phyloP scores from a whole-genome alignment of 2,888 invertebrate species.

The Heliconius aoede region DNA sequence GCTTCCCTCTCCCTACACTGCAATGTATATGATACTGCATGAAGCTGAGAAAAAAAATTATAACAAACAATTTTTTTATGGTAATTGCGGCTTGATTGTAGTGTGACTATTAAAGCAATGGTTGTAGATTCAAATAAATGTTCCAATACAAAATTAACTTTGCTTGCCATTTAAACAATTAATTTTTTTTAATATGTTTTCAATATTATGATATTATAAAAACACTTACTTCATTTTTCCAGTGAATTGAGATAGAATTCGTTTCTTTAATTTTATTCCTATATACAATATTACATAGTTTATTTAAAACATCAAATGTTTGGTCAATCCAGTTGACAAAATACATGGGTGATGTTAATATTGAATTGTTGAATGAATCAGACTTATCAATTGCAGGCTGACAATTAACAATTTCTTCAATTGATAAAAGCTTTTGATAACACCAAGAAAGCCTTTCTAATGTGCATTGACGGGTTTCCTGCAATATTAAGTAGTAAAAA shows the following conservation, averaged over 20 bases:
- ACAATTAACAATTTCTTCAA: conserved; percentile 59
- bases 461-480: conserved; percentile 73
- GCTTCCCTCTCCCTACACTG: too few species aligned
- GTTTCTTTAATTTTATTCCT: conserved; percentile 63
- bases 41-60: too few species aligned
- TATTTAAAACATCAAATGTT: conserved; percentile 71
- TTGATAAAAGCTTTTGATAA: conserved; percentile 60
- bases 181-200: not conserved
- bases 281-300: conserved; percentile 64
- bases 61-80: too few species aligned
- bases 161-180: not conserved
- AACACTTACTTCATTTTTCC: conserved; percentile 68
- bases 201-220: not conserved
- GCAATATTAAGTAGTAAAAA: conserved; percentile 39
- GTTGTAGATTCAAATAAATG: not conserved
- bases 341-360: conserved; percentile 67
- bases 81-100: not conserved
- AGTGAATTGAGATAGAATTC: conserved; percentile 55
- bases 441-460: conserved; percentile 75
- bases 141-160: too few species aligned
- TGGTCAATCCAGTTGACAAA: conserved; percentile 81
- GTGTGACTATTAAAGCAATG: not conserved
- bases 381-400: conserved; percentile 40
- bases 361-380: conserved; percentile 55
- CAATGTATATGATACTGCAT: too few species aligned